phyloP scores from a whole-genome alignment of 1,140 invertebrate genomes.

The Fopius arisanus region DNA sequence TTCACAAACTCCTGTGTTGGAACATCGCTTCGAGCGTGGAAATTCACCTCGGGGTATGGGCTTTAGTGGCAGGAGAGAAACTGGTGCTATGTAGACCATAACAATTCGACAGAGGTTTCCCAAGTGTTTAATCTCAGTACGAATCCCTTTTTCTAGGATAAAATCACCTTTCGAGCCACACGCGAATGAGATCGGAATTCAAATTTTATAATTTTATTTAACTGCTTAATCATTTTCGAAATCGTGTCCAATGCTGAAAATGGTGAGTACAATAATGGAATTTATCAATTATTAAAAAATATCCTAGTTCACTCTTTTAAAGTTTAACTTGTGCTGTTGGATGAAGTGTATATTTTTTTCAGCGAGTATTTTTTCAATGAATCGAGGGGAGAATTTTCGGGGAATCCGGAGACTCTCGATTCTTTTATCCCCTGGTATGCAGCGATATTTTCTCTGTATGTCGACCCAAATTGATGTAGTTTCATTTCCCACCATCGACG shows the following conservation, averaged over 20 bases:
- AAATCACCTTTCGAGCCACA: too few species aligned
- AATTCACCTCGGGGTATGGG: background rate
- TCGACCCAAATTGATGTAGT: slow-evolving; percentile 1
- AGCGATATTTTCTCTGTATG: background rate
- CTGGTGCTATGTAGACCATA: background rate
- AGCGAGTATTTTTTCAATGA: background rate
- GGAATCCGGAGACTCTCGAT: background rate
- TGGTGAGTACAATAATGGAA: too few species aligned
- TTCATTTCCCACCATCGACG: background rate
- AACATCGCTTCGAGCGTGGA: background rate
- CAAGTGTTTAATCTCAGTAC: background rate
- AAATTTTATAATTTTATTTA: too few species aligned
- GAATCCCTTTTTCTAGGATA: too few species aligned
- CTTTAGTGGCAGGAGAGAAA: background rate
- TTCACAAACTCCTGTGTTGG: slow-evolving; percentile 14
- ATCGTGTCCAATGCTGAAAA: too few species aligned
- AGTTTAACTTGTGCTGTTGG: too few species aligned
- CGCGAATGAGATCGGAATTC: too few species aligned
- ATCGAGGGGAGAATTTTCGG: background rate
- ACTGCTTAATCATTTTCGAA: too few species aligned
- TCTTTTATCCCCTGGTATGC: background rate
- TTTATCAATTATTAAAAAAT: too few species aligned
- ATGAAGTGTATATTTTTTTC: too few species aligned
- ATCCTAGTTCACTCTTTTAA: too few species aligned
- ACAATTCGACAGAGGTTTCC: background rate